Evolutionary conservation across 2,888 invertebrate species (phyloP), one percentile per base, ranked within the genome.

Genomic region (Drosophila paramelanica): DNA sequence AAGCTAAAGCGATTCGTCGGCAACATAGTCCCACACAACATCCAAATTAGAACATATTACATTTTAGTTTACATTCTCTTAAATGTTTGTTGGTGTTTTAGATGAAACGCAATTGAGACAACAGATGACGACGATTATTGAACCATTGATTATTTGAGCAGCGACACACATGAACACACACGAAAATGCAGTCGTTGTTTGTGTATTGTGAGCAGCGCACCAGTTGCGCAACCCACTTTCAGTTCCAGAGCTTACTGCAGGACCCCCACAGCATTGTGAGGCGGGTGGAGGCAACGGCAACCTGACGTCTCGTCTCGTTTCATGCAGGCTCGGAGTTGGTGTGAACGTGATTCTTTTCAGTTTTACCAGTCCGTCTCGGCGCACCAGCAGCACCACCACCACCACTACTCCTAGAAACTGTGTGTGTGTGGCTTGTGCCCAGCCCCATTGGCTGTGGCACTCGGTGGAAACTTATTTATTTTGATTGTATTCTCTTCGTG

Each of bases 71-170:
- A 90, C 88, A 91, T 91, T 90, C 89, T 89, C 80, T 81, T 89
- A 75, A 91, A 89, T 87, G 88, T 91, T 76, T 76, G 64, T 91
- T 91, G 91, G 91, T 91, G 91, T 91, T 91, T 91, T 91, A 91
- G 91, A 91, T 91, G 91, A 91, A 89, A 89, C 85, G 89, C 88
- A 87, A 84, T 85, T 89, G 90, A 90, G 90, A 89, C 90, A 80
- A 79, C 85, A 88, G 84, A 80, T 76, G 80, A 81, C 77, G 77
- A 87, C 84, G 83, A 86, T 83, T 77, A 82, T 82, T 81, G 76
- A 81, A 81, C 71, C 69, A 81, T 80, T 67, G 79, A 80, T 79
- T 79, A 75, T 70, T 81, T 82, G 67, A 77, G 49, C 74, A 56
- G 45, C 76, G 39, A 43, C 27, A 27, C 33, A 23, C 4, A 14